These are phyloP conservation scores for Drosophila neonasuta DNA, from an alignment of 2,888 invertebrate species.

Conservation along the genomic window DNA sequence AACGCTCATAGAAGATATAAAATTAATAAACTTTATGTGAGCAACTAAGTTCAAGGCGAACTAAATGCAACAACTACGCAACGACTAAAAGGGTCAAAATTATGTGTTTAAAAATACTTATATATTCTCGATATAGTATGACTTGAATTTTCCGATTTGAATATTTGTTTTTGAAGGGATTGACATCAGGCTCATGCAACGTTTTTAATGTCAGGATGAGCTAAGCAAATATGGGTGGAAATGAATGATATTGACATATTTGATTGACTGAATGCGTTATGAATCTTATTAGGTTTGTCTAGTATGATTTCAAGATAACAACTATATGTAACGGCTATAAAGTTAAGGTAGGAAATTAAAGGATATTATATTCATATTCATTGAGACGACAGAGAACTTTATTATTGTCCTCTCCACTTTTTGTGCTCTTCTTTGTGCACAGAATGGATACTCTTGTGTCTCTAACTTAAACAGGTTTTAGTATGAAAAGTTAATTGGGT, in stretches of 20 bases:
- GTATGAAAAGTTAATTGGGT: conserved; percentile 25
- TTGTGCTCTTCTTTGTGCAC: background rate
- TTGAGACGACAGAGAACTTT: background rate
- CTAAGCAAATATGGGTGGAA: conserved; percentile 40
- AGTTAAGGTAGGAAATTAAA: background rate
- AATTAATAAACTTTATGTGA: conserved; percentile 75
- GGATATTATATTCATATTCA: background rate
- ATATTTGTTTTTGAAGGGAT: conserved; percentile 4
- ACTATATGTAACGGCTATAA: background rate
- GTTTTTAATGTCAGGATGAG: conserved; percentile 34
- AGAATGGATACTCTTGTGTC: background rate
- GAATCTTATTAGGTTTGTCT: background rate
- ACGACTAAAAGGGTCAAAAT: conserved; percentile 33
- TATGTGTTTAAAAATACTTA: conserved; percentile 13
- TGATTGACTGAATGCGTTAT: conserved; percentile 1
- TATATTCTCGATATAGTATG: conserved; percentile 2
- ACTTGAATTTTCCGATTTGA: conserved; percentile 8
- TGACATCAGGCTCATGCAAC: conserved; percentile 39
- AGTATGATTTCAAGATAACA: conserved; percentile 4
- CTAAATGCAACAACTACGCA: conserved; percentile 69
- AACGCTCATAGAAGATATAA: conserved; percentile 73
- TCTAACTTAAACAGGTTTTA: background rate
- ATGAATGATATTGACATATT: conserved; percentile 18
- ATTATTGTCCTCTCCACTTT: background rate
- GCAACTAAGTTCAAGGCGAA: conserved; percentile 65